These are phyloP conservation scores for Pachliopta kotzebuea DNA, from an alignment of 2,888 invertebrate genomes.

Conservation along the genomic window DNA sequence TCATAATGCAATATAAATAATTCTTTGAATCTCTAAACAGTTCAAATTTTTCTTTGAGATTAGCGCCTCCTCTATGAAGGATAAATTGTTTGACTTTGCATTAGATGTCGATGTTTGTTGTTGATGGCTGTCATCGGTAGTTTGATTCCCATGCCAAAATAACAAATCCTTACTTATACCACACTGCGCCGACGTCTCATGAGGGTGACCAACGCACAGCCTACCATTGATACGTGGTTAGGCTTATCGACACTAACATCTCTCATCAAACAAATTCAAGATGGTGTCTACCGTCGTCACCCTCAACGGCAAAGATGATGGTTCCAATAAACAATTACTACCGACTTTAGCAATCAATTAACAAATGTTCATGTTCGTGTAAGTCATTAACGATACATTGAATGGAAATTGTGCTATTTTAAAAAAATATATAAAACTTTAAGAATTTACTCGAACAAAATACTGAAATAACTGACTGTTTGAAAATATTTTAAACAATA, in stretches of 20 bases:
- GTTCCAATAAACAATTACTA: background rate
- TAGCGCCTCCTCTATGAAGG: too few species aligned
- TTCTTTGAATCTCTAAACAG: too few species aligned
- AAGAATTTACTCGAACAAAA: background rate
- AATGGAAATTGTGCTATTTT: background rate
- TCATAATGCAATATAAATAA: too few species aligned
- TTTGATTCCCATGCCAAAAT: background rate
- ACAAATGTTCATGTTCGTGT: background rate
- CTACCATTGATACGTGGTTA: background rate
- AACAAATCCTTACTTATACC: slow-evolving; percentile 1
- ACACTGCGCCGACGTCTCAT: background rate
- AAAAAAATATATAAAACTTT: background rate
- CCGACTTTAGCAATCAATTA: background rate
- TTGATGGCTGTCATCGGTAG: background rate
- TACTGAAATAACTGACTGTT: too few species aligned
- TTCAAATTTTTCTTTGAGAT: too few species aligned
- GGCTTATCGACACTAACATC: background rate
- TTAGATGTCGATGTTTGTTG: too few species aligned
- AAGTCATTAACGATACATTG: background rate
- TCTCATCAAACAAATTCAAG: background rate
- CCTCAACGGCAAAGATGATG: background rate
- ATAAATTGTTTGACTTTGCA: too few species aligned
- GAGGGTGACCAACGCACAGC: background rate
- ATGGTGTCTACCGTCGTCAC: background rate
- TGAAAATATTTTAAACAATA: background rate